Percentiles rank a stretch among this genome's conserved stretches.
Evolutionary conservation across 2,113 vertebrate genomes (phyloP).

Genomic region (Phainopepla nitens): DNA sequence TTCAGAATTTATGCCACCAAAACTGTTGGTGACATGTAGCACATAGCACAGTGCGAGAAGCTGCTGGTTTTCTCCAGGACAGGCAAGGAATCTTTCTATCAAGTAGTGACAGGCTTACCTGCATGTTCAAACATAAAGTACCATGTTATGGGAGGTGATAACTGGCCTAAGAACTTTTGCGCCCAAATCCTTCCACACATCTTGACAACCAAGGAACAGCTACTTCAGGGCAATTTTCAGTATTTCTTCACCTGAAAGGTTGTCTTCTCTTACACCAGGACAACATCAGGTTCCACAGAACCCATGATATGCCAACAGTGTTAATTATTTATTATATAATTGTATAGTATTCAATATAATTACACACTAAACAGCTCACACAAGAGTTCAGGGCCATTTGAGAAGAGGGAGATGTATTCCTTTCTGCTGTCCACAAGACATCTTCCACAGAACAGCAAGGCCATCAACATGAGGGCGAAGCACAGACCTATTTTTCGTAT

Average conservation of each 20-base stretch:
- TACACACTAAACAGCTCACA: not conserved
- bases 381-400: not conserved
- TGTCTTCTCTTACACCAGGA: not conserved
- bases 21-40: not conserved
- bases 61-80: rapidly evolving
- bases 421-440: not conserved
- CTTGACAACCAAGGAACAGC: not conserved
- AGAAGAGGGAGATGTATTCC: not conserved
- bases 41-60: rapidly evolving
- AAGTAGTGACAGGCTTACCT: not conserved
- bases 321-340: not conserved
- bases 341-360: not conserved
- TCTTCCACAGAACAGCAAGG: not conserved
- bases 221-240: not conserved
- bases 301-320: not conserved
- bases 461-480: not conserved
- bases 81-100: not conserved
- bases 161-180: rapidly evolving
- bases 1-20: not conserved
- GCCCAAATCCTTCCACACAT: not conserved
- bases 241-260: not conserved
- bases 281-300: not conserved
- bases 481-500: too few species aligned
- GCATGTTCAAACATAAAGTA: not conserved
- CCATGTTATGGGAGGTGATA: not conserved